phyloP scores from a whole-genome alignment of 2,797 vertebrate species.

The Tympanoctomys barrerae region DNA sequence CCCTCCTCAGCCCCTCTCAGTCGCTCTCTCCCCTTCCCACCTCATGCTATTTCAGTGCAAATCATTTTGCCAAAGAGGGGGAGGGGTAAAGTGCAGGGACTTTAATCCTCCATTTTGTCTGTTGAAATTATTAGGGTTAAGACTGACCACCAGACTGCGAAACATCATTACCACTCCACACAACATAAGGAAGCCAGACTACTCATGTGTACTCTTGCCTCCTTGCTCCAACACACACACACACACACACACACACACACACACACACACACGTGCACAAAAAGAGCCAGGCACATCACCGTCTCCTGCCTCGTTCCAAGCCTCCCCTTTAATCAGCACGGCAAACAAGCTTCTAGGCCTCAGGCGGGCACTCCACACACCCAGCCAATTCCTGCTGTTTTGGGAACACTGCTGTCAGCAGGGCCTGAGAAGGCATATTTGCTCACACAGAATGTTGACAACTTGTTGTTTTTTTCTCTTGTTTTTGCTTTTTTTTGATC shows the following conservation, averaged over 20 bases:
- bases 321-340: constrained; percentile 75
- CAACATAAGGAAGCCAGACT: background rate
- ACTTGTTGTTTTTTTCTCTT: too few relatives aligned
- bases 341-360: constrained; percentile 71
- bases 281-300: background rate
- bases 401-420: constrained; percentile 67
- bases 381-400: constrained; percentile 68
- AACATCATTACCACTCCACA: background rate
- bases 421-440: constrained; percentile 58
- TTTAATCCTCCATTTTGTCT: background rate
- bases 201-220: background rate
- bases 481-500: background rate
- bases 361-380: constrained; percentile 64
- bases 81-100: background rate
- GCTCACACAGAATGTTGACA: constrained; percentile 61
- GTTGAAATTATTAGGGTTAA: background rate
- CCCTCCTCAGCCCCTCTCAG: background rate
- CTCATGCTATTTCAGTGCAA: background rate
- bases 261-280: background rate
- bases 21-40: background rate
- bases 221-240: too few relatives aligned
- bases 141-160: background rate
- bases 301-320: constrained; percentile 56
- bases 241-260: background rate
- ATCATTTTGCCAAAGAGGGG: background rate